Base-by-base conservation (phyloP, 2,113 vertebrate species). In the Vulpes vulpes region DNA sequence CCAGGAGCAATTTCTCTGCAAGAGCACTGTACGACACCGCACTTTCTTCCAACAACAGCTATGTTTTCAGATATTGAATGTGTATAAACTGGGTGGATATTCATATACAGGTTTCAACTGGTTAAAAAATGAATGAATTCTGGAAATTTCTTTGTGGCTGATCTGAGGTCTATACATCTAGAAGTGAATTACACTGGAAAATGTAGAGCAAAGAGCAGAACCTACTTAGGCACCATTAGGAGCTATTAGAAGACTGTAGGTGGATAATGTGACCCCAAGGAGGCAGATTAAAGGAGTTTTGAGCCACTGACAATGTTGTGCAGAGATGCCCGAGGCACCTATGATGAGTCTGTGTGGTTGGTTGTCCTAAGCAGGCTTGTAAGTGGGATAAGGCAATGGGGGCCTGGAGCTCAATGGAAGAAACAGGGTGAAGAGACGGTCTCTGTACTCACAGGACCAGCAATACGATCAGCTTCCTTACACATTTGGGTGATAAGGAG, bases 301-400 rank as follows among this genome's bases (percentile, higher is more conserved):
- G 64, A 17, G 3, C 55, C 32, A 38, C 49, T 9, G 20, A 7
- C 15, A 0, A 8, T 30, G 55, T 14, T 15, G 8, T 3, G 10
- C 2, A 6, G 20, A 94, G 60, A 62, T 4, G 11, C 7, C 20
- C n/a, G 43, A 78, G 53, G 16, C 78, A 67, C 1, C 3, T n/a
- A 43, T 0, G 15, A 4, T 11, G 43, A 8, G 19, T 51, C 55
- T 4, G 5, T 1, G 0, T 11, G 51, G 55, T 32, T 57, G 51
- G 22, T 12, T 59, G 79, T 59, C 11, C 62, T 25, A 20, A 3
- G 11, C 1, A 5, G 43, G 15, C 16, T 16, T 0, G 0, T 51
- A 9, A 23, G 11, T 38, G 2, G 3, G 0, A 17, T 17, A 9
- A 53, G 27, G 27, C 7, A 43, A 27, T 11, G 7, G 53, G 9